Conservation (phyloP, 53 echinoderm and acorn worm genomes). For the Stichopus horrens region DNA sequence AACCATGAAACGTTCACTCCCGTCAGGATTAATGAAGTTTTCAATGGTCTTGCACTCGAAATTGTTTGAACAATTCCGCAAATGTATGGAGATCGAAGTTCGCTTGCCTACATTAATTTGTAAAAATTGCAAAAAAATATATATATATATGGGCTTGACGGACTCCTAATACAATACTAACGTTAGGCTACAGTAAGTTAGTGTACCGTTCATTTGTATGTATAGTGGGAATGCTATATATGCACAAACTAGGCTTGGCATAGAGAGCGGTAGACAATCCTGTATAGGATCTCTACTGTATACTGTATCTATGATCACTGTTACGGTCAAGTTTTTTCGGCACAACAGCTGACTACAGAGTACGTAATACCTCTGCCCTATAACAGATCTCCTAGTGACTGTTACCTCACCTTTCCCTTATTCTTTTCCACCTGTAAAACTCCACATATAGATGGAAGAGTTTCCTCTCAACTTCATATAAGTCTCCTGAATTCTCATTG, state of each 20-base stretch:
- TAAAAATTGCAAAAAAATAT: no score
- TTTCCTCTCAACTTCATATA: slow-evolving; percentile 34
- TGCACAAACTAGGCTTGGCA: neutral
- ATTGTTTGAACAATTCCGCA: no score
- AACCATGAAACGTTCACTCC: no score
- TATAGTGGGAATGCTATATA: no score
- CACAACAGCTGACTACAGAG: slow-evolving; percentile 36
- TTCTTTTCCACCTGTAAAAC: slow-evolving; percentile 20
- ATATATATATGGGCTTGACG: no score
- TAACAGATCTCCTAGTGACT: slow-evolving; percentile 19
- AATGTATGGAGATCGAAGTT: no score
- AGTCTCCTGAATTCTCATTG: slow-evolving; percentile 20
- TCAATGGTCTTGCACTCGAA: no score
- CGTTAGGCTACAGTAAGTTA: no score
- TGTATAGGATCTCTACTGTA: neutral
- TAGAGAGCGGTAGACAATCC: slow-evolving; percentile 10
- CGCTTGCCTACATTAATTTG: no score
- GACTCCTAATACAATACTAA: no score
- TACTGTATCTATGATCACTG: neutral
- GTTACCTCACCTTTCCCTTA: slow-evolving; percentile 32
- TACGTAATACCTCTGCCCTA: slow-evolving; percentile 38
- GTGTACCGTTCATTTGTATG: no score
- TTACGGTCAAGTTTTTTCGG: neutral
- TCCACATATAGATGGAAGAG: slow-evolving; percentile 38
- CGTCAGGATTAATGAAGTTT: no score